Conservation (phyloP, 2,113 vertebrate genomes). For the Centropristis striata region DNA sequence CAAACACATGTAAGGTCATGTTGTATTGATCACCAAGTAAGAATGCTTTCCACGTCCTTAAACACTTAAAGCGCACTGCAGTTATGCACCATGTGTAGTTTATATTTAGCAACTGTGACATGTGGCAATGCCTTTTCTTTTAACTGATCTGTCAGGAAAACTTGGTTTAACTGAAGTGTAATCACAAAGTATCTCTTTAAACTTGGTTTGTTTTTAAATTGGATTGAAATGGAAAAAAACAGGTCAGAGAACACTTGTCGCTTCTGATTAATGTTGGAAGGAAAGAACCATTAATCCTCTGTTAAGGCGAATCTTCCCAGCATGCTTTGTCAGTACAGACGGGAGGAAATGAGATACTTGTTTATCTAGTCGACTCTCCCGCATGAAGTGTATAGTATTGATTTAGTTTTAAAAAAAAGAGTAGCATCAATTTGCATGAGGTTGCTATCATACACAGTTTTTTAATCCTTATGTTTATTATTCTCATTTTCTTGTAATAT, state of each 20-base stretch:
- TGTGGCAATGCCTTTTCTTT: not conserved
- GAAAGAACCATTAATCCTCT: conserved; percentile 34
- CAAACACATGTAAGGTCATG: not conserved
- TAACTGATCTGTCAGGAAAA: not conserved
- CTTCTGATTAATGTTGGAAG: conserved; percentile 49
- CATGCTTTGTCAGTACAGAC: conserved; percentile 1
- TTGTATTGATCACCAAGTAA: not conserved
- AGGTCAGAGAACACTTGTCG: conserved; percentile 4
- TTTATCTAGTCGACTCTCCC: conserved; percentile 15
- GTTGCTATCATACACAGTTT: not conserved
- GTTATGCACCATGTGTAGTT: not conserved
- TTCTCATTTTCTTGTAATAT: no score
- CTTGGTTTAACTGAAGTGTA: conserved; percentile 20
- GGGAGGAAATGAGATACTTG: conserved; percentile 8
- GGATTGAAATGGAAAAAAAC: conserved; percentile 22
- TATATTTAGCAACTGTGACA: not conserved
- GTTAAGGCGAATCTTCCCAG: conserved; percentile 28
- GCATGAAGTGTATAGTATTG: not conserved
- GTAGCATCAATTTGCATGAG: not conserved
- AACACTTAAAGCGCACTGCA: not conserved
- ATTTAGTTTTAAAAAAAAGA: conserved; percentile 13
- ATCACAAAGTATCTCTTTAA: conserved; percentile 18
- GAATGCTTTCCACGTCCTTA: not conserved
- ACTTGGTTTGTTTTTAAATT: conserved; percentile 28
- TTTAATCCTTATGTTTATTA: not conserved